Conservation (phyloP, 1,140 invertebrate species). For the Aphaenogaster rudis region DNA sequence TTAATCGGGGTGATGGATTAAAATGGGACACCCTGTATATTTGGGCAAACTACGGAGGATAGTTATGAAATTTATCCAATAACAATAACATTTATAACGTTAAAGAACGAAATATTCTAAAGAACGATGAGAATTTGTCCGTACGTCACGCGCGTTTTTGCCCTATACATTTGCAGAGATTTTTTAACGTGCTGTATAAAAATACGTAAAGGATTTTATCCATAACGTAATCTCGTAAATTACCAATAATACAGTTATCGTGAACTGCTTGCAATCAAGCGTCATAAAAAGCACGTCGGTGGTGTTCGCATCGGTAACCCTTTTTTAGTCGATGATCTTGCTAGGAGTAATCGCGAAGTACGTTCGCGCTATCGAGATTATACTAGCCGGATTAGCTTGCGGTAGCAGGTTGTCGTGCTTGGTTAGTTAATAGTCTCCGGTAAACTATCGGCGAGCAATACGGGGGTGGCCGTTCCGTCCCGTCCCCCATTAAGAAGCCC, state of each 20-base stretch:
- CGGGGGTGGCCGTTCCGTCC: slow-evolving; percentile 52
- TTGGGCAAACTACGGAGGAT: too few species aligned
- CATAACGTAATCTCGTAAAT: slow-evolving; percentile 7
- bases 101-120: too few species aligned
- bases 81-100: too few species aligned
- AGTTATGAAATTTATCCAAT: too few species aligned
- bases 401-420: slow-evolving; percentile 67
- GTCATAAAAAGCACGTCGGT: slow-evolving; percentile 36
- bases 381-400: slow-evolving; percentile 57
- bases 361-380: slow-evolving; percentile 64
- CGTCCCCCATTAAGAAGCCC: slow-evolving; percentile 73
- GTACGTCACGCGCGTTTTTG: too few species aligned
- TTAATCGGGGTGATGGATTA: too few species aligned
- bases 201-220: neutral
- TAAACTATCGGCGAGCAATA: slow-evolving; percentile 74
- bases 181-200: neutral
- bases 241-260: neutral
- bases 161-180: neutral
- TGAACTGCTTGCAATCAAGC: slow-evolving; percentile 42
- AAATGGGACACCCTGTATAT: too few species aligned
- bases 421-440: slow-evolving; percentile 68
- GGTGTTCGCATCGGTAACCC: neutral
- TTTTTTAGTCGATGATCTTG: slow-evolving; percentile 48
- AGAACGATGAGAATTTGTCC: too few species aligned
- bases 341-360: slow-evolving; percentile 21